These are phyloP conservation scores for Tricholaema leucomelas DNA, from an alignment of 2,113 vertebrate species.

Conservation along the genomic window DNA sequence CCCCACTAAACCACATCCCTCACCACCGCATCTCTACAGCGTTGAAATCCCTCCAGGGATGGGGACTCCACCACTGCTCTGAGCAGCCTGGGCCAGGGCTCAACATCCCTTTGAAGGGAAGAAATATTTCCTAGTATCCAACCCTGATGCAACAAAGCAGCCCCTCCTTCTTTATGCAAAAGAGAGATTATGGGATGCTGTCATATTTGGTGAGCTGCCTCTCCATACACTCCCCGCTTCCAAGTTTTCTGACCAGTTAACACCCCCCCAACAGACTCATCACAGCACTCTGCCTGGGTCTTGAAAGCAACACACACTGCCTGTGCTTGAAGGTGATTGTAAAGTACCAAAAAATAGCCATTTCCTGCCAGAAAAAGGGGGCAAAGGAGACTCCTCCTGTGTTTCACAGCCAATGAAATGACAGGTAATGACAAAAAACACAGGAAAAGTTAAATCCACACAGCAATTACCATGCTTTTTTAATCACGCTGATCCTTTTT, in stretches of 20 bases:
- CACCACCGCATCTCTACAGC: no score
- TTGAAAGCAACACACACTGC: background rate
- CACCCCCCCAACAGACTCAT: background rate
- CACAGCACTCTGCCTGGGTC: background rate
- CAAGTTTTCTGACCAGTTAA: background rate
- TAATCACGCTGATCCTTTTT: background rate
- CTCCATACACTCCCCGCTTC: background rate
- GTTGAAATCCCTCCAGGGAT: no score
- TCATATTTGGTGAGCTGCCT: background rate
- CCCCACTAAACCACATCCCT: no score
- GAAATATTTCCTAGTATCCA: no score
- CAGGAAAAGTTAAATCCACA: background rate
- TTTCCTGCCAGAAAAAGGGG: background rate
- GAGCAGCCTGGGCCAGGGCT: no score
- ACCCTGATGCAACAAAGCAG: background rate
- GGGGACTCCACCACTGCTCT: no score
- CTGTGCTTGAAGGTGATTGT: background rate
- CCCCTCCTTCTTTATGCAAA: background rate
- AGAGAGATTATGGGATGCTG: background rate
- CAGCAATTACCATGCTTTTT: background rate
- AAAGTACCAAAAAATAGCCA: background rate
- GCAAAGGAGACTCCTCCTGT: background rate
- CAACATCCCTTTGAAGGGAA: no score
- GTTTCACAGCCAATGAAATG: background rate
- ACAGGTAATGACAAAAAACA: background rate